Conservation (phyloP, 2,888 invertebrate genomes). For the Hirtodrosophila histrioides region DNA sequence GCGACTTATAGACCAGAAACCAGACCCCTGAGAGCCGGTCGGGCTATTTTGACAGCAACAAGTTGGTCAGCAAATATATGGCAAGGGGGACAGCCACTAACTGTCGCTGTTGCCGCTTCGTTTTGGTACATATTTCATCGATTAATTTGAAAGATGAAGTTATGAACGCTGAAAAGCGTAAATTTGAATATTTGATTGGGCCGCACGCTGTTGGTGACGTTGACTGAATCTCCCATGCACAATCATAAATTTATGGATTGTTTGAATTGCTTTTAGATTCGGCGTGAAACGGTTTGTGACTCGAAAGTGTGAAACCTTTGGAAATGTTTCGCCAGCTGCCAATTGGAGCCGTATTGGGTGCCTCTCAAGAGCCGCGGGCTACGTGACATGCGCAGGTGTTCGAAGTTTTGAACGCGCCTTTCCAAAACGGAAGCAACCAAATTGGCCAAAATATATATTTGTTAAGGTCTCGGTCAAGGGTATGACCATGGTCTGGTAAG, state of each 20-base stretch:
- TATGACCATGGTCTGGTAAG: slow-evolving; percentile 19
- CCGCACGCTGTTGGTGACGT: slow-evolving; percentile 23
- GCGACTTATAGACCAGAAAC: slow-evolving; percentile 9
- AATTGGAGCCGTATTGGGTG: slow-evolving; percentile 25
- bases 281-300: slow-evolving; percentile 75
- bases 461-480: slow-evolving; percentile 74
- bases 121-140: slow-evolving; percentile 80
- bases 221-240: slow-evolving; percentile 44
- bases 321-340: slow-evolving; percentile 55
- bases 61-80: slow-evolving; percentile 74
- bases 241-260: slow-evolving; percentile 80
- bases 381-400: slow-evolving; percentile 75
- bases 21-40: slow-evolving; percentile 12
- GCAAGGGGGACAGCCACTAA: slow-evolving; percentile 46
- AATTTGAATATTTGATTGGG: slow-evolving; percentile 82
- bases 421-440: slow-evolving; percentile 56
- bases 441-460: slow-evolving; percentile 19
- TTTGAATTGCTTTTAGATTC: slow-evolving; percentile 70
- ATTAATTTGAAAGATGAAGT: slow-evolving; percentile 80
- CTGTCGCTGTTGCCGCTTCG: slow-evolving; percentile 56
- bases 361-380: slow-evolving; percentile 25
- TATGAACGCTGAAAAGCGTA: slow-evolving; percentile 69
- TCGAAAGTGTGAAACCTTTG: slow-evolving; percentile 44
- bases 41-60: slow-evolving; percentile 81
- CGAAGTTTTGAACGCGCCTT: slow-evolving; percentile 15